A percentile compares a stretch with the other conserved stretches of the same genome.
These are phyloP conservation scores for Spodoptera picta DNA, from an alignment of 2,888 invertebrate genomes.

Conservation along the genomic window DNA sequence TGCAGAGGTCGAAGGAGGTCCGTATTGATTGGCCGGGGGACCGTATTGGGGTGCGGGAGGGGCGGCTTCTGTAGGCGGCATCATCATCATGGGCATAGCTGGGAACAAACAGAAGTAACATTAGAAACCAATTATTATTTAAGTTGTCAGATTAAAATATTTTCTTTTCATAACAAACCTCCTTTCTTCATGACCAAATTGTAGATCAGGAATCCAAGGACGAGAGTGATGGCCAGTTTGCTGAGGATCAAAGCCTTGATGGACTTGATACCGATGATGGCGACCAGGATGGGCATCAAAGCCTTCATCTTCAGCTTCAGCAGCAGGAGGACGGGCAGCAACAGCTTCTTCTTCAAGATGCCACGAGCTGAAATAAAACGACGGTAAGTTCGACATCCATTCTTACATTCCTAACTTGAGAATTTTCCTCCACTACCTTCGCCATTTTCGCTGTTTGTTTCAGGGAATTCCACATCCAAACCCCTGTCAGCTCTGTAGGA, in stretches of 20 bases:
- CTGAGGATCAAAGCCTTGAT: slow-evolving; percentile 95
- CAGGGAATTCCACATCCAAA: slow-evolving; percentile 90
- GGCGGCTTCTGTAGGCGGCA: slow-evolving; percentile 87
- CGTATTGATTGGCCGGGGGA: slow-evolving; percentile 90
- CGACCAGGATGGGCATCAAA: slow-evolving; percentile 94
- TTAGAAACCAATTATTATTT: background rate
- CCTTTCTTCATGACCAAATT: slow-evolving; percentile 93
- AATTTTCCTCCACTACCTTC: slow-evolving; percentile 81
- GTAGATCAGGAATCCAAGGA: slow-evolving; percentile 94
- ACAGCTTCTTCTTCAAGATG: slow-evolving; percentile 94
- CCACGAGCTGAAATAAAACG: slow-evolving; percentile 90
- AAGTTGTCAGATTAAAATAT: background rate
- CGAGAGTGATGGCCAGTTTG: slow-evolving; percentile 94
- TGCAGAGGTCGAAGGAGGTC: slow-evolving; percentile 86
- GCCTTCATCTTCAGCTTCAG: slow-evolving; percentile 95
- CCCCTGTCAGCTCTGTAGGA: slow-evolving; percentile 91
- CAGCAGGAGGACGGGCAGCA: slow-evolving; percentile 93
- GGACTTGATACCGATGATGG: slow-evolving; percentile 94
- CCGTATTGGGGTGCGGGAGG: slow-evolving; percentile 91
- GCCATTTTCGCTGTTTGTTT: slow-evolving; percentile 83
- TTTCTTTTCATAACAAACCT: slow-evolving; percentile 81
- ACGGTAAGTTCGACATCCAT: slow-evolving; percentile 21
- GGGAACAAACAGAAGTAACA: slow-evolving; percentile 48
- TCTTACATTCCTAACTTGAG: background rate
- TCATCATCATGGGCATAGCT: slow-evolving; percentile 93